These are phyloP conservation scores for Pseudoatta argentina DNA, from an alignment of 1,140 invertebrate genomes.

Conservation along the genomic window DNA sequence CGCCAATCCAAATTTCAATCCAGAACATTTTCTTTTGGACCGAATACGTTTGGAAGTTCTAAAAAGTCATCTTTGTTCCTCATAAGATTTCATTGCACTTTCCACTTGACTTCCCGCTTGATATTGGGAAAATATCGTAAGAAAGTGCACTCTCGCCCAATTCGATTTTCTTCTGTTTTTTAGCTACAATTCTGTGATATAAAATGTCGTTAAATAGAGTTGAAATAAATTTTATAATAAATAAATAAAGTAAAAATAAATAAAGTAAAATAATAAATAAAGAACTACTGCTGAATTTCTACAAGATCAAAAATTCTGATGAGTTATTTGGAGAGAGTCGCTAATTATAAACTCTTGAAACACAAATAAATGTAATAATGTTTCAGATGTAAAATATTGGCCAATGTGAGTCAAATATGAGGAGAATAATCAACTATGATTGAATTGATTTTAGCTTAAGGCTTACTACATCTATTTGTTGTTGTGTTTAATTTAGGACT, in stretches of 20 bases:
- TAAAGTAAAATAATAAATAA: background rate
- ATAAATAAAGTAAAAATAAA: background rate
- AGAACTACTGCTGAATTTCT: background rate
- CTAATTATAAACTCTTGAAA: no score
- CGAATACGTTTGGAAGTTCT: background rate
- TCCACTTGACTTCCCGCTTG: background rate
- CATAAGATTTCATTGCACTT: conserved; percentile 2
- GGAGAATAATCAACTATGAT: no score
- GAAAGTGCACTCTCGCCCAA: background rate
- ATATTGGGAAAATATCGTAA: background rate
- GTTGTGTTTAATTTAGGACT: no score
- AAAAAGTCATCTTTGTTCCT: background rate
- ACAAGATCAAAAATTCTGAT: background rate
- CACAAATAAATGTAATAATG: no score
- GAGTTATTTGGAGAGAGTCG: background rate
- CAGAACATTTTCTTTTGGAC: background rate
- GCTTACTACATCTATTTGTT: no score
- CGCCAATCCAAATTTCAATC: conserved; percentile 19
- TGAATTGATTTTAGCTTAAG: no score
- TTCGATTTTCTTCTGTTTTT: background rate
- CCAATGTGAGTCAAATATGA: no score
- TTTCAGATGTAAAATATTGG: no score
- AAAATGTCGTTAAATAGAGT: background rate
- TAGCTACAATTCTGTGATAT: background rate
- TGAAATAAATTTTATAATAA: background rate